Evolutionary conservation across 2,888 invertebrate genomes (phyloP).

Genomic region (Polyommatus iphigenia): DNA sequence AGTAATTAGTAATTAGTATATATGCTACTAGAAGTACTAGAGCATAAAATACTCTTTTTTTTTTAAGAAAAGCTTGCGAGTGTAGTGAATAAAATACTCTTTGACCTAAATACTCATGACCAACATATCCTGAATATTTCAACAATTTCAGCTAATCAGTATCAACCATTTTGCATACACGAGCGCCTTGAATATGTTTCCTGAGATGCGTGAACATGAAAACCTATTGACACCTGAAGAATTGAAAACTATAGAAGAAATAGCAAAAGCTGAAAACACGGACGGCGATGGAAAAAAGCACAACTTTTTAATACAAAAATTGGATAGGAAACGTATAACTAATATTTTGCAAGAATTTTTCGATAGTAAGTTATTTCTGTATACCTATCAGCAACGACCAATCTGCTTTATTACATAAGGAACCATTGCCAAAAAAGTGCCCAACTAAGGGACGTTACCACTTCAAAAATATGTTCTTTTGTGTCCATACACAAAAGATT

Average conservation of each 20-base stretch:
- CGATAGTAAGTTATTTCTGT: slow-evolving; percentile 22
- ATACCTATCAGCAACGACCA: no score
- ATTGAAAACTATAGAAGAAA: slow-evolving; percentile 52
- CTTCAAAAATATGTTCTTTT: no score
- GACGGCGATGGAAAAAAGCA: slow-evolving; percentile 49
- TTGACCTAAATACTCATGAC: no score
- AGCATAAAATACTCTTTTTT: not conserved
- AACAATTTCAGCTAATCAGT: slow-evolving; percentile 59
- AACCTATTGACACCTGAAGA: slow-evolving; percentile 60
- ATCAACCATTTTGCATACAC: slow-evolving; percentile 68
- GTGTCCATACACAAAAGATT: no score
- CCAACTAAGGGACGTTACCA: no score
- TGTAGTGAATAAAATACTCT: no score
- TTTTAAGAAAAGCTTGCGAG: not conserved
- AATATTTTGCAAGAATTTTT: slow-evolving; percentile 46
- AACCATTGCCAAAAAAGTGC: no score
- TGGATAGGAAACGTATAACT: slow-evolving; percentile 52
- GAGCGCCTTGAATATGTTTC: slow-evolving; percentile 72
- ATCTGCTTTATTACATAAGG: no score
- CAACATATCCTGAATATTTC: not conserved
- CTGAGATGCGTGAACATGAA: slow-evolving; percentile 72
- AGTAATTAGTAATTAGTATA: no score
- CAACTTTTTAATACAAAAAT: slow-evolving; percentile 41
- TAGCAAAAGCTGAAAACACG: slow-evolving; percentile 54
- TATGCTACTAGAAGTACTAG: no score